Base-by-base conservation (phyloP, 2,888 invertebrate species). In the Podabrus alpinus region DNA sequence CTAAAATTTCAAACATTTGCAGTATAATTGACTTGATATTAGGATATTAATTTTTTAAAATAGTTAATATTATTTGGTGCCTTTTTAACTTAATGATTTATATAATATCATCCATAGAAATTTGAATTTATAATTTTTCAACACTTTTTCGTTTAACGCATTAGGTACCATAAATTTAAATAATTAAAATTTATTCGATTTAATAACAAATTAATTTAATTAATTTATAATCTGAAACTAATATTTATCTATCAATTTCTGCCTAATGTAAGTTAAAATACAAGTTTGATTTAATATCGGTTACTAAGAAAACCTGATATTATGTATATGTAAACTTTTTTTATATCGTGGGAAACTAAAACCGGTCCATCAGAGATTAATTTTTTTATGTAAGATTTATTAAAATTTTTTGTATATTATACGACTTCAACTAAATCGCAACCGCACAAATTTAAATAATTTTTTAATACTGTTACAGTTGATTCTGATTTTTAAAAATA, bases 261-360 rank as follows among this genome's bases (percentile, higher is more conserved):
- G n/a, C 45, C 45, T n/a, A 45, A 45, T n/a, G 13, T 45, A 45
- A 45, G 45, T 45, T 45, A 45, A 45, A 45, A 45, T 45, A 45
- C n/a, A 45, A 45, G 45, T 45, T 45, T n/a, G 45, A 45, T 7
- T 45, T 45, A 45, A n/a, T 45, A 45, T 45, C 45, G 45, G 45
- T 45, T 45, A 45, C 45, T 45, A 69, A 21, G 24, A 62, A 69
- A 73, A 73, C 73, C 69, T 64, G 69, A 69, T 73, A 69, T 66
- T 21, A 24, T 59, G 4, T 29, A 21, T 68, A 68, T 64, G 69
- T 59, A 59, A 69, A 69, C 13, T 64, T 21, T 64, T 64, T 19
- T 17, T 68, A 62, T 66, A 73, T 69, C 73, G 73, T 73, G 73
- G 69, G 73, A 73, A 73, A 73, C 73, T 60, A 60, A 73, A 73